Evolutionary conservation across 1,140 invertebrate genomes (phyloP).

Genomic region (Microplitis mediator): DNA sequence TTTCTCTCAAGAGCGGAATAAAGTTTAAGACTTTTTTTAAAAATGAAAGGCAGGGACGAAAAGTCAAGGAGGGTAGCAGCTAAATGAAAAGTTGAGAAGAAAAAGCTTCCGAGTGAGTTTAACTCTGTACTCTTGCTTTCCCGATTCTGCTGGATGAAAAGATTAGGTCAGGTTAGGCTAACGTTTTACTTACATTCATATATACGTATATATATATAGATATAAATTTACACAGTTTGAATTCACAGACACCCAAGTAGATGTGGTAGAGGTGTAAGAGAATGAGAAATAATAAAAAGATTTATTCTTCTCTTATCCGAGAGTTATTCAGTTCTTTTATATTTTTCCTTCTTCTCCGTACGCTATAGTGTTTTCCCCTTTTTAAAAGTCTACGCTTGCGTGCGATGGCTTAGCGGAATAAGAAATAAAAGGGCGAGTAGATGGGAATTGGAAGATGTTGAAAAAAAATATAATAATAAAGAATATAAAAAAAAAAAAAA

Average conservation of each 20-base stretch:
- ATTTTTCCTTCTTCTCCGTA: slow-evolving; percentile 47
- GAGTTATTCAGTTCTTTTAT: slow-evolving; percentile 60
- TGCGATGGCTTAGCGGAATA: slow-evolving; percentile 36
- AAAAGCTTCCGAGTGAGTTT: neutral
- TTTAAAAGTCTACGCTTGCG: slow-evolving; percentile 50
- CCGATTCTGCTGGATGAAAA: neutral
- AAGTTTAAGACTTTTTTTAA: neutral
- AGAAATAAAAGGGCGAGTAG: no score
- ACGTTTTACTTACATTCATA: neutral
- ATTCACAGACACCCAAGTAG: neutral
- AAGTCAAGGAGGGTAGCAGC: slow-evolving; percentile 11
- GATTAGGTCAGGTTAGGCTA: slow-evolving; percentile 4
- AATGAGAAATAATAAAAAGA: slow-evolving; percentile 60
- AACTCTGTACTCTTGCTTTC: neutral
- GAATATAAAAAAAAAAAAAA: slow-evolving; percentile 23
- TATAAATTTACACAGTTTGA: neutral
- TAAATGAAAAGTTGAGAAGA: neutral
- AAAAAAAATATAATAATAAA: slow-evolving; percentile 40
- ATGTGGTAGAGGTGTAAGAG: slow-evolving; percentile 22
- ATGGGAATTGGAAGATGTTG: slow-evolving; percentile 31
- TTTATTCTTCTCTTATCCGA: slow-evolving; percentile 62
- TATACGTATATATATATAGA: neutral
- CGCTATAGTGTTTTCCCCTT: slow-evolving; percentile 12
- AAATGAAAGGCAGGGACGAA: slow-evolving; percentile 19
- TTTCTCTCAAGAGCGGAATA: neutral